These are phyloP conservation scores for Chloropsis hardwickii DNA, from an alignment of 2,113 vertebrate genomes.

Conservation along the genomic window DNA sequence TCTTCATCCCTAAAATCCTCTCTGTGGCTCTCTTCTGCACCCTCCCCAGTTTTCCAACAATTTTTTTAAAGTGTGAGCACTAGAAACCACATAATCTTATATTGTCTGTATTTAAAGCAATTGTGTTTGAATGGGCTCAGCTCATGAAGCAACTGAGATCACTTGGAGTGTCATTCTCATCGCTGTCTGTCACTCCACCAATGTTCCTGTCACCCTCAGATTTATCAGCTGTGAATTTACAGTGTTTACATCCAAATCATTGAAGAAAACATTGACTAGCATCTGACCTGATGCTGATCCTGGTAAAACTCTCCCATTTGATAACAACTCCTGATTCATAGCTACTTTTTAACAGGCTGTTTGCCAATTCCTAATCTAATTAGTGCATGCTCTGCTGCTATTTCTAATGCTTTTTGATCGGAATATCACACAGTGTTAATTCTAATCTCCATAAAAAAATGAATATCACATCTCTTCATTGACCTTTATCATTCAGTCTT, in stretches of 20 bases:
- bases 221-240: slow-evolving; percentile 56
- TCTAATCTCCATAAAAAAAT: slow-evolving; percentile 55
- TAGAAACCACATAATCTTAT: not conserved
- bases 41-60: not conserved
- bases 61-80: not conserved
- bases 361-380: slow-evolving; percentile 62
- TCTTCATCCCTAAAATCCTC: slow-evolving; percentile 32
- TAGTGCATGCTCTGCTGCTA: slow-evolving; percentile 49
- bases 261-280: slow-evolving; percentile 45
- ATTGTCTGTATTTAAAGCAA: slow-evolving; percentile 42
- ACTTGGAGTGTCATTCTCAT: slow-evolving; percentile 23
- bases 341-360: slow-evolving; percentile 58
- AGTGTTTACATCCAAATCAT: slow-evolving; percentile 25
- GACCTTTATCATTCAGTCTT: slow-evolving; percentile 53
- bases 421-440: slow-evolving; percentile 58
- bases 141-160: slow-evolving; percentile 42
- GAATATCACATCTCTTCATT: slow-evolving; percentile 44
- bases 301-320: slow-evolving; percentile 12
- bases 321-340: slow-evolving; percentile 18
- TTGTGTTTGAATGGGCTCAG: slow-evolving; percentile 54
- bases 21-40: slow-evolving; percentile 12
- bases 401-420: slow-evolving; percentile 58
- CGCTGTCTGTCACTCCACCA: slow-evolving; percentile 37
- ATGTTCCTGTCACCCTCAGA: slow-evolving; percentile 22
- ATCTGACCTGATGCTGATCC: slow-evolving; percentile 34